A percentile compares a stretch with the other conserved stretches of the same genome.
These are phyloP conservation scores for Mesorhabditis sp. DNA, from an alignment of 2,888 invertebrate species.

Conservation along the genomic window DNA sequence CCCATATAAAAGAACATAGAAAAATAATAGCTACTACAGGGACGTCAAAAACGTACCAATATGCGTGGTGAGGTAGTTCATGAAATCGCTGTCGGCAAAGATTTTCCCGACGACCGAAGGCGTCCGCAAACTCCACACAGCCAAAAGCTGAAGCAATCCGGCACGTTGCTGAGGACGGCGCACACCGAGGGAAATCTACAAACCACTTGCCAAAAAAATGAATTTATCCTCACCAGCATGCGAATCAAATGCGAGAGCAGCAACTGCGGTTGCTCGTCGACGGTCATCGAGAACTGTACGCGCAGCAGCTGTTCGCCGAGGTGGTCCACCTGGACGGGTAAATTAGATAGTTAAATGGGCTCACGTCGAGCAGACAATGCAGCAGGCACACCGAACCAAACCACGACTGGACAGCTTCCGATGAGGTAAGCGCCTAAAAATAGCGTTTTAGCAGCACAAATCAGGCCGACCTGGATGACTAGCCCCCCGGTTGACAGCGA, in stretches of 20 bases:
- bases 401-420: slow-evolving; percentile 67
- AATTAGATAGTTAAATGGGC: slow-evolving; percentile 22
- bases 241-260: slow-evolving; percentile 79
- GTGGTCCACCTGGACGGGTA: not conserved
- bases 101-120: slow-evolving; percentile 78
- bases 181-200: slow-evolving; percentile 32
- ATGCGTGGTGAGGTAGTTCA: slow-evolving; percentile 50
- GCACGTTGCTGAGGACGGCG: slow-evolving; percentile 71
- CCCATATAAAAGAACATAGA: not conserved
- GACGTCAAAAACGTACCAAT: slow-evolving; percentile 29
- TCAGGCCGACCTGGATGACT: slow-evolving; percentile 17
- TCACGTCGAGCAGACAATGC: slow-evolving; percentile 77
- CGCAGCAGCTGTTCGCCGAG: slow-evolving; percentile 81
- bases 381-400: slow-evolving; percentile 85
- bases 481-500: slow-evolving; percentile 28
- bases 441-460: not conserved
- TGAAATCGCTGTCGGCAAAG: slow-evolving; percentile 62
- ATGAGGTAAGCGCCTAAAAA: slow-evolving; percentile 30
- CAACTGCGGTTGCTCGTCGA: slow-evolving; percentile 77
- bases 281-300: slow-evolving; percentile 77
- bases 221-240: slow-evolving; percentile 20
- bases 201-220: not conserved
- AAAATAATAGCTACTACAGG: not conserved
- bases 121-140: slow-evolving; percentile 82
- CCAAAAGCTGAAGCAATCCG: slow-evolving; percentile 83